phyloP scores from a whole-genome alignment of 2,113 vertebrate species.

The Oxygymnocypris stewartii region DNA sequence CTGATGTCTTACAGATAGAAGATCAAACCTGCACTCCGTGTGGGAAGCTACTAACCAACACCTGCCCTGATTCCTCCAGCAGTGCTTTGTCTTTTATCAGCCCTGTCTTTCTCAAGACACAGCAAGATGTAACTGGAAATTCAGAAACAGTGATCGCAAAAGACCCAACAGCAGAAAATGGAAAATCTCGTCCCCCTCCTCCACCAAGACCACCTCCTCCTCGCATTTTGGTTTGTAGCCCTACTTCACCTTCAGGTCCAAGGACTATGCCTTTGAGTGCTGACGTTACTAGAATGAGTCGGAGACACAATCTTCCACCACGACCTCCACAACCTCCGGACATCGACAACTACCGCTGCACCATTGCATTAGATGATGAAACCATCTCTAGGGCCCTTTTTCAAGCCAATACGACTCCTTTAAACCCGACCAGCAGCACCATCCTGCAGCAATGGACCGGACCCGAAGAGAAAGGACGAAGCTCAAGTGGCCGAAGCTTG shows the following conservation, averaged over 20 bases:
- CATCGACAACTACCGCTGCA: constrained; percentile 72
- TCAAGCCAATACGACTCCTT: constrained; percentile 66
- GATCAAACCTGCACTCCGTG: not conserved
- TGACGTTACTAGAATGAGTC: constrained; percentile 55
- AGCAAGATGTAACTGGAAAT: constrained; percentile 62
- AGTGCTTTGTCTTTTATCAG: constrained; percentile 90
- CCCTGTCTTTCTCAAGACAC: constrained; percentile 90
- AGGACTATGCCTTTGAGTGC: constrained; percentile 79
- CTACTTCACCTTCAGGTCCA: constrained; percentile 75
- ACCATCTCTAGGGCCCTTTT: constrained; percentile 72
- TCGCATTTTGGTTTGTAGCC: constrained; percentile 79
- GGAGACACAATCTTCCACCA: constrained; percentile 64
- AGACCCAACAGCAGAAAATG: not conserved
- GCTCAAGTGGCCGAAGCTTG: constrained; percentile 91
- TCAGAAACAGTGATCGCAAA: not conserved
- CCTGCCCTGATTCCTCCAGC: constrained; percentile 77
- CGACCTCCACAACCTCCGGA: constrained; percentile 76
- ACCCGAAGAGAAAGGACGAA: constrained; percentile 69
- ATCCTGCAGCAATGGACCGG: not conserved
- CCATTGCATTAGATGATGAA: constrained; percentile 74
- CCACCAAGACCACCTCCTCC: constrained; percentile 76
- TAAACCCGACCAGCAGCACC: constrained; percentile 41
- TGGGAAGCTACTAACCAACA: constrained; percentile 62
- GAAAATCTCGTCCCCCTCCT: constrained; percentile 69
- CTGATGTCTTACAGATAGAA: constrained; percentile 26